A percentile compares a stretch with the other conserved stretches of the same genome.
Conservation (phyloP, 2,888 invertebrate species). For the Tuta absoluta region DNA sequence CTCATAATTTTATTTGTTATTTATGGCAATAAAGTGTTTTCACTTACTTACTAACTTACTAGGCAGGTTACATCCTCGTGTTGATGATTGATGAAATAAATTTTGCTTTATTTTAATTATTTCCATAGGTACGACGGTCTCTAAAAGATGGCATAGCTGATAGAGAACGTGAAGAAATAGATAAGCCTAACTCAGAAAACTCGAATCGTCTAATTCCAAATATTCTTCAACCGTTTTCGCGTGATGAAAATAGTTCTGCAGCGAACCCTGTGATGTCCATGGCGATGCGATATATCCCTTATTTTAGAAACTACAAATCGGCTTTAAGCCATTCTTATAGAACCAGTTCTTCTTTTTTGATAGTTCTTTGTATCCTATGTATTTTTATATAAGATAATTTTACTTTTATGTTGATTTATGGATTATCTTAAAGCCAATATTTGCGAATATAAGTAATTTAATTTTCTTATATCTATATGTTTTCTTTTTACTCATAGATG, state of each 20-base stretch:
- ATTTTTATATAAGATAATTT: slow-evolving; percentile 17
- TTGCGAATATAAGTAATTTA: background rate
- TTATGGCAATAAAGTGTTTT: no score
- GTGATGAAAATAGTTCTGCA: background rate
- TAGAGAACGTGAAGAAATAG: background rate
- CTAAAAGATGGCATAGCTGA: background rate
- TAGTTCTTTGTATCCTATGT: slow-evolving; percentile 33
- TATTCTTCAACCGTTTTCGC: background rate
- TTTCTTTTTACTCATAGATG: background rate
- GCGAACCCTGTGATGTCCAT: slow-evolving; percentile 37
- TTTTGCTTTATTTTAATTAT: no score
- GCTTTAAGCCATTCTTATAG: slow-evolving; percentile 32
- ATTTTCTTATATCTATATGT: background rate
- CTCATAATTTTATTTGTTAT: no score
- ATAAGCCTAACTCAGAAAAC: background rate
- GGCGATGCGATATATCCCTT: slow-evolving; percentile 63
- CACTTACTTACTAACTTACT: no score
- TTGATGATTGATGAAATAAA: no score
- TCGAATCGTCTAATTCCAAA: background rate
- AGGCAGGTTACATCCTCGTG: no score
- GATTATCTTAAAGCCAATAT: background rate
- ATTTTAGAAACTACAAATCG: slow-evolving; percentile 56
- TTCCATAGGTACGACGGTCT: slow-evolving; percentile 6
- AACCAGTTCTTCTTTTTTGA: slow-evolving; percentile 30
- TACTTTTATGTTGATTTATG: background rate